A percentile compares a stretch with the other conserved stretches of the same genome.
Evolutionary conservation across 2,113 vertebrate genomes (phyloP).

Genomic region (Pelecanoides urinatrix): DNA sequence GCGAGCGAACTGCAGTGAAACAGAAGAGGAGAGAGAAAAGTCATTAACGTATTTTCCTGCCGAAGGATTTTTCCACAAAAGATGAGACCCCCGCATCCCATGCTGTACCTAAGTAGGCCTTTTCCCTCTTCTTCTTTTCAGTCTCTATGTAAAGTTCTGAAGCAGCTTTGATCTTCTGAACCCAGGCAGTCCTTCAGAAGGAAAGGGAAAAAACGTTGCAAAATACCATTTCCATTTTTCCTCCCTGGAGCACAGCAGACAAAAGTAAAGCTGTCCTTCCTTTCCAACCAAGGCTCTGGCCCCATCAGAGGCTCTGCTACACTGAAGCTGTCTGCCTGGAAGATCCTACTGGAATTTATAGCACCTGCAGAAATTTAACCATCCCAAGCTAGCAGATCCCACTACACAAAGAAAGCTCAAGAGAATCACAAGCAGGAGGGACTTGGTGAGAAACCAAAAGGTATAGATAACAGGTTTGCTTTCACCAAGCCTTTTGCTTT

Average conservation of each 20-base stretch:
- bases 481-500: not conserved
- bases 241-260: not conserved
- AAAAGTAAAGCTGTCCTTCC: not conserved
- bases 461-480: not conserved
- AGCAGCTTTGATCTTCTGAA: conserved; percentile 98
- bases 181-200: conserved; percentile 91
- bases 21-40: not conserved
- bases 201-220: conserved; percentile 26
- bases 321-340: not conserved
- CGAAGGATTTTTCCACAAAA: not conserved
- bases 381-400: not conserved
- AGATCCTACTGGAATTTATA: not conserved
- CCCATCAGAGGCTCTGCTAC: not conserved
- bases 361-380: not conserved
- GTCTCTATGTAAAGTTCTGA: conserved; percentile 99
- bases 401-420: not conserved
- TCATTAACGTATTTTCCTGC: not conserved
- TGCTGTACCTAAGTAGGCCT: conserved; percentile 90
- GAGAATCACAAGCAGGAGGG: not conserved
- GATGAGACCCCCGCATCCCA: not conserved
- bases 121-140: conserved; percentile 98
- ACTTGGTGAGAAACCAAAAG: not conserved
- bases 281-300: not conserved
- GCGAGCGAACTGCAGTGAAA: conserved; percentile 87
- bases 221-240: not conserved